phyloP scores from a whole-genome alignment of 2,888 invertebrate species.

The Drosophila siamana region DNA sequence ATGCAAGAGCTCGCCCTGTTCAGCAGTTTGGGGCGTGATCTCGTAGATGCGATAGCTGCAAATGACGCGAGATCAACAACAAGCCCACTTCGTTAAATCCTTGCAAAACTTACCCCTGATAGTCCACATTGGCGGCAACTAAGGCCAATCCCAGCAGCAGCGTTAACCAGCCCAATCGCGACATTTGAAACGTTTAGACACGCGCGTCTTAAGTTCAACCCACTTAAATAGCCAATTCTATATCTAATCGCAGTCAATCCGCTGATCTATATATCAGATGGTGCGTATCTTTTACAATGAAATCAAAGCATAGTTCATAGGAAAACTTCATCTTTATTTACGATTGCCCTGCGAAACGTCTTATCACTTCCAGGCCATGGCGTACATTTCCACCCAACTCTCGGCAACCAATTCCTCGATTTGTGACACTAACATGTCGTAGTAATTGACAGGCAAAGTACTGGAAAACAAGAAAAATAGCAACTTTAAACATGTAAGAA shows the following conservation, averaged over 20 bases:
- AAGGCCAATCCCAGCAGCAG: slow-evolving; percentile 48
- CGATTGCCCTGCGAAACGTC: slow-evolving; percentile 33
- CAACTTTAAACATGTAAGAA: too few relatives aligned
- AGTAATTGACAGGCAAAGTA: slow-evolving; percentile 84
- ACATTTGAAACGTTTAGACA: slow-evolving; percentile 44
- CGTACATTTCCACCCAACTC: slow-evolving; percentile 86
- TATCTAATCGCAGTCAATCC: slow-evolving; percentile 38
- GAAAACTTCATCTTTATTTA: slow-evolving; percentile 49
- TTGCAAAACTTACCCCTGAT: slow-evolving; percentile 52
- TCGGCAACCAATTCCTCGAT: slow-evolving; percentile 85
- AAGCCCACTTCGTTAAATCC: neutral
- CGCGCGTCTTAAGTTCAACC: neutral
- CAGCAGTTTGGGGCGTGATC: slow-evolving; percentile 46
- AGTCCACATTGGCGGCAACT: slow-evolving; percentile 42
- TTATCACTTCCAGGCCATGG: slow-evolving; percentile 79
- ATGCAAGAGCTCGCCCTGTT: slow-evolving; percentile 62
- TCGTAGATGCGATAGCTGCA: slow-evolving; percentile 81
- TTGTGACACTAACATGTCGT: slow-evolving; percentile 80
- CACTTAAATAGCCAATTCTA: slow-evolving; percentile 57
- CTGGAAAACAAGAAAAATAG: too few relatives aligned
- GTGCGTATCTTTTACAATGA: slow-evolving; percentile 8
- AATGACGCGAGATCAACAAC: neutral
- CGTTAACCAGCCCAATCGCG: slow-evolving; percentile 29
- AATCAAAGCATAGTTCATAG: slow-evolving; percentile 18
- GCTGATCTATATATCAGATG: slow-evolving; percentile 41